These are phyloP conservation scores for Lysiphlebus fabarum DNA, from an alignment of 1,140 invertebrate species.

Conservation along the genomic window DNA sequence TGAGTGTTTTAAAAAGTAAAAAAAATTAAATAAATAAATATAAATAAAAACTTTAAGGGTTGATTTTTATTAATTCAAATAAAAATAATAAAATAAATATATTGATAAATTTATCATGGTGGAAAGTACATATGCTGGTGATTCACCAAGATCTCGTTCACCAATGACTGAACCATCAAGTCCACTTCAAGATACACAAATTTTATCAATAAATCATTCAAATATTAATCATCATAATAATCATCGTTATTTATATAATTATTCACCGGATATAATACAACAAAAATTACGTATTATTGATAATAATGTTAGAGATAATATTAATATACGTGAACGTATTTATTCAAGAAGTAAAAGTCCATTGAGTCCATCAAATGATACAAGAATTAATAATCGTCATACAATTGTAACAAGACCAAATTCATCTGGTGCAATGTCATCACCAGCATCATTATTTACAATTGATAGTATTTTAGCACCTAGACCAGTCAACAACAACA, in stretches of 20 bases:
- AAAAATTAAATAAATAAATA: too few relatives aligned
- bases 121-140: slow-evolving; percentile 47
- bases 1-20: too few relatives aligned
- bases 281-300: slow-evolving; percentile 24
- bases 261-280: slow-evolving; percentile 35
- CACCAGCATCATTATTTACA: slow-evolving; percentile 69
- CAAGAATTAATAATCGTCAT: slow-evolving; percentile 15
- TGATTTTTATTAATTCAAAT: too few relatives aligned
- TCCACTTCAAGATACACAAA: slow-evolving; percentile 41
- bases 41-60: too few relatives aligned
- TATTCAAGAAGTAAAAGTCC: slow-evolving; percentile 29
- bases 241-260: slow-evolving; percentile 41
- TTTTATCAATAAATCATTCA: slow-evolving; percentile 32
- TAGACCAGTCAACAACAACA: slow-evolving; percentile 43
- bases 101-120: slow-evolving; percentile 45
- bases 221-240: slow-evolving; percentile 30
- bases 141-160: slow-evolving; percentile 48
- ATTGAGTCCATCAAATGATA: slow-evolving; percentile 31
- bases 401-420: slow-evolving; percentile 32
- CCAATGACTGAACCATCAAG: slow-evolving; percentile 50
- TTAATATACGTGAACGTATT: slow-evolving; percentile 17
- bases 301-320: slow-evolving; percentile 26
- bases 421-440: slow-evolving; percentile 52
- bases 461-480: slow-evolving; percentile 78
- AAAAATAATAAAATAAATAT: slow-evolving; percentile 19